These are phyloP conservation scores for Meghimatium bilineatum DNA, from an alignment of 2,888 invertebrate genomes.

Conservation along the genomic window DNA sequence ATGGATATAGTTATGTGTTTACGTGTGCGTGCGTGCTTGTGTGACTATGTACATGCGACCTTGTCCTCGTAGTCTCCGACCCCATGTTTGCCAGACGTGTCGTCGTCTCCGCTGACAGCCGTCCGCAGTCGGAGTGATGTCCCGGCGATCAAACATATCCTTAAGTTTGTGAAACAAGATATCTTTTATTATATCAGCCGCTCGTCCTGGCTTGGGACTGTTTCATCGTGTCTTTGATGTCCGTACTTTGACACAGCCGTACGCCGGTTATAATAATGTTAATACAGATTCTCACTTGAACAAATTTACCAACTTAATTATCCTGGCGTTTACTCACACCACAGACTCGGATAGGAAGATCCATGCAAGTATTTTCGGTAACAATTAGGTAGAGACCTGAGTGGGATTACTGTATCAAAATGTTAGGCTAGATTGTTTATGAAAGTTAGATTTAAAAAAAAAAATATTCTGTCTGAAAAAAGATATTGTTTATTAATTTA, in stretches of 20 bases:
- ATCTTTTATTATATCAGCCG: not conserved
- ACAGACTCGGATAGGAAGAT: not conserved
- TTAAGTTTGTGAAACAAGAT: constrained; percentile 36
- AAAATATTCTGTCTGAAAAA: no score
- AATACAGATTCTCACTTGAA: constrained; percentile 19
- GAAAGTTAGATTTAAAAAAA: no score
- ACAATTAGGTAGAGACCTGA: not conserved
- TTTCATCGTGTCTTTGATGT: constrained; percentile 27
- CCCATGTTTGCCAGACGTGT: constrained; percentile 37
- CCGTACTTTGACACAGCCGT: not conserved
- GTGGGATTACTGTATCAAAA: no score
- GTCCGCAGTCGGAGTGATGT: not conserved
- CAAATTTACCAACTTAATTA: constrained; percentile 39
- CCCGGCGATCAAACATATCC: constrained; percentile 23
- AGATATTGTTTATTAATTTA: no score
- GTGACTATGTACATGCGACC: not conserved
- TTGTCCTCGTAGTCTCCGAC: not conserved
- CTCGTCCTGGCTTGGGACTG: not conserved
- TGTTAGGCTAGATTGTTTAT: no score
- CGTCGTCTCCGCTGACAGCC: not conserved
- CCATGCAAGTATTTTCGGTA: not conserved
- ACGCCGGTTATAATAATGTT: constrained; percentile 6
- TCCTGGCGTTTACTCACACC: constrained; percentile 18
- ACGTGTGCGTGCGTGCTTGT: not conserved
- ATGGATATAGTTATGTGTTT: not conserved